Evolutionary conservation across 2,888 invertebrate species (phyloP).

Genomic region (Drosophila mimetica): DNA sequence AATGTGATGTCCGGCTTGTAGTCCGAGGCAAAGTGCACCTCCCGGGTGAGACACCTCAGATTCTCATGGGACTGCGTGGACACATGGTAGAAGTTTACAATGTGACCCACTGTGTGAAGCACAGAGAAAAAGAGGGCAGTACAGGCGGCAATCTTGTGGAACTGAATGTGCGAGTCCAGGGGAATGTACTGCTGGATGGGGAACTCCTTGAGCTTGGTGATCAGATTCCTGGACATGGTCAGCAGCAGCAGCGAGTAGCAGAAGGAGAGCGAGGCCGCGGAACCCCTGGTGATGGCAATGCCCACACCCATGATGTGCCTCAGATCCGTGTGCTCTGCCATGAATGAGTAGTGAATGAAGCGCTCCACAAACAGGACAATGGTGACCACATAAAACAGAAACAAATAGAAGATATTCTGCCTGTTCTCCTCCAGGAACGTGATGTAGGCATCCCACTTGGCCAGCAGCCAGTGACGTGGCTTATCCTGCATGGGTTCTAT

Average conservation of each 20-base stretch:
- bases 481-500: constrained; percentile 92
- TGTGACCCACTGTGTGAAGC: constrained; percentile 96
- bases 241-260: constrained; percentile 95
- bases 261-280: constrained; percentile 97
- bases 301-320: constrained; percentile 99
- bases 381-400: constrained; percentile 97
- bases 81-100: constrained; percentile 98
- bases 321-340: constrained; percentile 97
- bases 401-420: constrained; percentile 97
- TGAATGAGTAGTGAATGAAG: constrained; percentile 98
- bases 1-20: constrained; percentile 96
- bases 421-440: constrained; percentile 98
- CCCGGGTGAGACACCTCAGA: constrained; percentile 95
- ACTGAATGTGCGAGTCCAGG: constrained; percentile 97
- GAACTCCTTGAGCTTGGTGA: constrained; percentile 97
- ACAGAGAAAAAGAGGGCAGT: constrained; percentile 97
- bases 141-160: constrained; percentile 98
- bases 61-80: constrained; percentile 98
- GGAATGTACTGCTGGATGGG: constrained; percentile 97
- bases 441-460: constrained; percentile 94
- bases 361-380: constrained; percentile 97
- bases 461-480: constrained; percentile 88
- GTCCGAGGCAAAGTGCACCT: constrained; percentile 97
- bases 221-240: constrained; percentile 96
- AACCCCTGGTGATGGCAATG: constrained; percentile 96